Base-by-base conservation (phyloP, 2,888 invertebrate genomes). In the Campoletis raptor region DNA sequence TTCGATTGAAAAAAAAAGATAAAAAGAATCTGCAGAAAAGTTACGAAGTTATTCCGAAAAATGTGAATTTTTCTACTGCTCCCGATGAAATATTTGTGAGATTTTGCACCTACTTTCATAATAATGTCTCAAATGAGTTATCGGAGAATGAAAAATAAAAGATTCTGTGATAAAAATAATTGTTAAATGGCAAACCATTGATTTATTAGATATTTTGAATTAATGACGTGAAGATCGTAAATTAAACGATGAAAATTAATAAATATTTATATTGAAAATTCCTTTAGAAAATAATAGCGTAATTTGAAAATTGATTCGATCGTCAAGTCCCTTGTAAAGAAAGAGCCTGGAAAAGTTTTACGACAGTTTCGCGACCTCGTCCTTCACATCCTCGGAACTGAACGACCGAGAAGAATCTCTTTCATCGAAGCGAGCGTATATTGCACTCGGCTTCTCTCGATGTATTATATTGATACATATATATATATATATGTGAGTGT, bases 361-460 rank as follows among this genome's bases (percentile, higher is more conserved):
- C 42, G 42, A 12, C 30, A 21, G 61, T 37, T 73, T 73, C 7
- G 72, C 80, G 80, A 76, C 81, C 87, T 86, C 89, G 81, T 83
- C 87, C 86, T 87, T 86, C 85, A 66, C 85, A 52, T 87, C 86
- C 82, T 89, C 91, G 89, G 90, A 90, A 91, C 90, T 89, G 88
- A 91, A 89, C 87, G 90, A 83, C 87, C 78, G 67, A 66, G 84
- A 81, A 80, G 83, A 83, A 84, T 84, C 78, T 83, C 86, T 85
- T 86, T 78, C 84, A 85, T 85, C 82, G 78, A 69, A 74, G 78
- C 76, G 61, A 70, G 70, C 61, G 78, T 82, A 78, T 82, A 82
- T 82, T 64, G 72, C 76, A 57, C 81, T 79, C 78, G 74, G 48
- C 45, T 30, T 42, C 37, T 12, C 54, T 37, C 30, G 45, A 37